Evolutionary conservation across 2,113 vertebrate genomes (phyloP).

Genomic region (Malurus elegans): DNA sequence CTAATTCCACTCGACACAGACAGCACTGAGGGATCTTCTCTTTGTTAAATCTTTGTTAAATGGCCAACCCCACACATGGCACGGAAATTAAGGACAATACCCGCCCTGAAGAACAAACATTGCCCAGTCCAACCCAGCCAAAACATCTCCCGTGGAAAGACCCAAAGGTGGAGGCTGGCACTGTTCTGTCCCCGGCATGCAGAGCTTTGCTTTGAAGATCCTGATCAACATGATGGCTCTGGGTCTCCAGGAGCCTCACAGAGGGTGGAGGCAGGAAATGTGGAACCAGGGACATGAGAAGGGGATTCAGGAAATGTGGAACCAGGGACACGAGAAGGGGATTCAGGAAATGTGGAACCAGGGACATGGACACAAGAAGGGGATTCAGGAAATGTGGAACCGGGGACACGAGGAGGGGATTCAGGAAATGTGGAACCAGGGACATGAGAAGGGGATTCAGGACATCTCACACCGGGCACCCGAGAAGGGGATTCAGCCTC

Average conservation of each 20-base stretch:
- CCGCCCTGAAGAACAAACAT: not conserved
- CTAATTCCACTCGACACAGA: not conserved
- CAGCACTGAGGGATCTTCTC: not conserved
- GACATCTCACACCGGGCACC: not conserved
- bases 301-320: not conserved
- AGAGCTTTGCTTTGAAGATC: not conserved
- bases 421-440: too few species aligned
- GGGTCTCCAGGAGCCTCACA: not conserved
- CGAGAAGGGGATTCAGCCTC: not conserved
- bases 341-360: too few species aligned
- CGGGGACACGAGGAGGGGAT: too few species aligned
- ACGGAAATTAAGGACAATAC: not conserved
- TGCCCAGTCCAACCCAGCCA: not conserved
- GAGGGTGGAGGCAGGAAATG: not conserved
- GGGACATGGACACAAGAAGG: too few species aligned
- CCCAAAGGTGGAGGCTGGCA: not conserved
- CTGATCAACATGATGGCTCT: not conserved
- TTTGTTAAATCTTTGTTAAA: not conserved
- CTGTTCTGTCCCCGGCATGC: not conserved
- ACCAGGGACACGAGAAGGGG: too few species aligned
- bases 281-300: not conserved
- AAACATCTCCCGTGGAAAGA: not conserved
- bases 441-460: too few species aligned
- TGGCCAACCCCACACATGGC: not conserved
- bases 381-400: too few species aligned